Conservation (phyloP, 1,140 invertebrate species). For the Agrilus planipennis region DNA sequence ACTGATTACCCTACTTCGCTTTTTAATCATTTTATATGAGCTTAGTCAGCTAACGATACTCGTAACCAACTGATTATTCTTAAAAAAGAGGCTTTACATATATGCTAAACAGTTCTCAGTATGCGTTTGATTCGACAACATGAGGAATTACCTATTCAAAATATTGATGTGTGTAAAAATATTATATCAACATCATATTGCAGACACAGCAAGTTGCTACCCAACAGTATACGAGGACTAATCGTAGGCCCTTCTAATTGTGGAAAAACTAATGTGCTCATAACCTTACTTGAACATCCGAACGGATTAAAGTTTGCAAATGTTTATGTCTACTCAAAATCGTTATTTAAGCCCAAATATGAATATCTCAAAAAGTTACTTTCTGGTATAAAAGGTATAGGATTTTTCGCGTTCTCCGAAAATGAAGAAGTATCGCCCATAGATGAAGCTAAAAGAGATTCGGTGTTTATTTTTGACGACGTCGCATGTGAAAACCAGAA, state of each 20-base stretch:
- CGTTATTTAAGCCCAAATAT: not conserved
- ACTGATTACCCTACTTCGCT: no score
- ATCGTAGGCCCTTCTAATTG: not conserved
- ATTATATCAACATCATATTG: no score
- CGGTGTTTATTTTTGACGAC: conserved; percentile 2
- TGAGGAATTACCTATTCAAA: no score
- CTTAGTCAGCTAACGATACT: no score
- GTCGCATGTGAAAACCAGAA: not conserved
- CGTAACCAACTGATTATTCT: no score
- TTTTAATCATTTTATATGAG: no score
- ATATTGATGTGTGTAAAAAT: no score
- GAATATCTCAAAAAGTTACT: not conserved
- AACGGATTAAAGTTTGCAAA: not conserved
- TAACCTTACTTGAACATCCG: conserved; percentile 2
- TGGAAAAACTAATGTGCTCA: conserved; percentile 6
- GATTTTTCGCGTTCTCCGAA: not conserved
- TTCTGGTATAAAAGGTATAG: no score
- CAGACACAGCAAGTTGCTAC: not conserved
- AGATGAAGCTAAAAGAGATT: not conserved
- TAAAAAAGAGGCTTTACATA: no score
- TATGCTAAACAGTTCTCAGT: no score
- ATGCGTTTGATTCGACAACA: no score
- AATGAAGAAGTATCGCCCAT: not conserved
- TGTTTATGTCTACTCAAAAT: not conserved
- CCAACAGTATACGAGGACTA: not conserved